Evolutionary conservation across 2,113 vertebrate species (phyloP).

Genomic region (Sminthopsis crassicaudata): DNA sequence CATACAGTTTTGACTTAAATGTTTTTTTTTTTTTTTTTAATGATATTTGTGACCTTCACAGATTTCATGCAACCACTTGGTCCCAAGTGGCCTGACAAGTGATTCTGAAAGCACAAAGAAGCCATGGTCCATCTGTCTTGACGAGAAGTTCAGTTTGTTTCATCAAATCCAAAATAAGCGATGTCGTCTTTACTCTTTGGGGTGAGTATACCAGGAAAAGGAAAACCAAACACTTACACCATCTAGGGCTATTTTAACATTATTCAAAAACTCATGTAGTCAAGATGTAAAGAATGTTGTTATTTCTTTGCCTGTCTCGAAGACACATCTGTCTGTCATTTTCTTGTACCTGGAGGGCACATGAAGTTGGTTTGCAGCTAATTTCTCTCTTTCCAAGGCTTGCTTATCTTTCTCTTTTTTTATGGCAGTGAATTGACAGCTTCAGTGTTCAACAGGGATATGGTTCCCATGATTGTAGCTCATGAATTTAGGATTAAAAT

Average conservation of each 20-base stretch:
- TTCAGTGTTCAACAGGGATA: conserved; percentile 17
- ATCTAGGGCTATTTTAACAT: conserved; percentile 3
- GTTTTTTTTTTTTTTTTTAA: conserved; percentile 35
- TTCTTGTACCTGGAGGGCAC: background rate
- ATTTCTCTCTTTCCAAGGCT: background rate
- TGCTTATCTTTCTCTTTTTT: conserved; percentile 27
- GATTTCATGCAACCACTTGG: conserved; percentile 84
- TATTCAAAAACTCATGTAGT: background rate
- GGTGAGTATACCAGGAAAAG: conserved; percentile 80
- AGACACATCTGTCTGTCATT: background rate
- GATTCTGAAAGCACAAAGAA: conserved; percentile 68
- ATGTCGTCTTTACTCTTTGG: conserved; percentile 90
- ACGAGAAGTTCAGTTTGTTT: conserved; percentile 86
- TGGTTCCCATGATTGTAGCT: conserved; percentile 18
- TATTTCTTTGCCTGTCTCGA: background rate
- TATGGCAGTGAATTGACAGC: background rate
- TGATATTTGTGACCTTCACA: conserved; percentile 81
- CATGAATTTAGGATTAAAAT: conserved; percentile 1
- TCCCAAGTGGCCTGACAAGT: conserved; percentile 70
- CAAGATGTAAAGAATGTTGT: background rate
- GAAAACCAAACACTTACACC: background rate
- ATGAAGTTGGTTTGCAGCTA: background rate
- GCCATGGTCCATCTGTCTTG: conserved; percentile 89
- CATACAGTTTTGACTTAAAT: background rate
- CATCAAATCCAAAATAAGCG: conserved; percentile 86